phyloP scores from a whole-genome alignment of 2,797 vertebrate genomes.

The Pantherophis alleghaniensis region DNA sequence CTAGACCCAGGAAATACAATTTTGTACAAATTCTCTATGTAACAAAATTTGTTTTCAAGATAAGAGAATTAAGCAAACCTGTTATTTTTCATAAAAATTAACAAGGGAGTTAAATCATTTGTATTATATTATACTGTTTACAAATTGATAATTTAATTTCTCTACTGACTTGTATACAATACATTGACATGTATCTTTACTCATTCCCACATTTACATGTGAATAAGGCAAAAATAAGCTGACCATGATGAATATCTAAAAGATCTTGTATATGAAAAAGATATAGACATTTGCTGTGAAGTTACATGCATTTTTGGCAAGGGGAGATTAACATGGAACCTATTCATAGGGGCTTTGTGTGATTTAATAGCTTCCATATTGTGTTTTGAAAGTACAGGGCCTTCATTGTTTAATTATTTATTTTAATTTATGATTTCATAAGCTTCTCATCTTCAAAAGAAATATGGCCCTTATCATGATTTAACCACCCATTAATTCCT shows the following conservation, averaged over 20 bases:
- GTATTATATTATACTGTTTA: not conserved
- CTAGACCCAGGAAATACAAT: not conserved
- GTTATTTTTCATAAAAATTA: not conserved
- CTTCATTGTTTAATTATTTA: not conserved
- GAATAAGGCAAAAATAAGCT: not conserved
- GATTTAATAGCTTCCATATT: not conserved
- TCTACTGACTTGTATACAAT: not conserved
- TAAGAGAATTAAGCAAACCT: not conserved
- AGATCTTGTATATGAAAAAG: not conserved
- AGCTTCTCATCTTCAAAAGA: constrained; percentile 13
- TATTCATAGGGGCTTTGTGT: not conserved
- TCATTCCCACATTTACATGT: too few relatives aligned
- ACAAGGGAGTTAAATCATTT: not conserved
- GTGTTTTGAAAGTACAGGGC: not conserved
- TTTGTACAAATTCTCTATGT: not conserved
- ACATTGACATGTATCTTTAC: not conserved
- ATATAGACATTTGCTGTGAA: not conserved
- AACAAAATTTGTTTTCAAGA: not conserved
- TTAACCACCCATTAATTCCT: not conserved
- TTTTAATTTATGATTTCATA: not conserved
- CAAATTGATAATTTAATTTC: constrained; percentile 5
- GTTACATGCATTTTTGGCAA: not conserved
- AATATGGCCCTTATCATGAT: not conserved
- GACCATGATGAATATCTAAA: not conserved
- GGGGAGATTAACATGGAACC: not conserved